These are phyloP conservation scores for Ammodytes dubius DNA, from an alignment of 2,113 vertebrate genomes.

Conservation along the genomic window DNA sequence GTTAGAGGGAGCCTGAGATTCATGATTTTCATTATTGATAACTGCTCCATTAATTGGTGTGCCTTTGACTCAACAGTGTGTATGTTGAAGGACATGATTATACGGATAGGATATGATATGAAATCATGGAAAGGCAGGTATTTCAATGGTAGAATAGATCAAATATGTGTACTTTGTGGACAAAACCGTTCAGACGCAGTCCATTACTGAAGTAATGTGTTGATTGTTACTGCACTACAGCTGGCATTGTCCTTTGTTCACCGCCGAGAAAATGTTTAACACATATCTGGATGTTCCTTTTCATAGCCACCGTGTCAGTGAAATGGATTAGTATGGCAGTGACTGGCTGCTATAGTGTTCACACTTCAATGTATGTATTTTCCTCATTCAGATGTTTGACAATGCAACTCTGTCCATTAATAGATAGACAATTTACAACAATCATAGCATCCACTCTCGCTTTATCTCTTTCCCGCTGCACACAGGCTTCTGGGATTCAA, in stretches of 20 bases:
- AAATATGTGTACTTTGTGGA: neutral
- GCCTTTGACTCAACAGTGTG: too few relatives aligned
- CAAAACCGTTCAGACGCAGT: neutral
- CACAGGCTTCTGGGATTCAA: neutral
- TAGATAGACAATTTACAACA: neutral
- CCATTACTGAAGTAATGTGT: neutral
- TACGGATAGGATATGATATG: too few relatives aligned
- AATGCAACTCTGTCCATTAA: neutral
- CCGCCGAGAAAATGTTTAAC: neutral
- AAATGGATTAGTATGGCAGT: neutral
- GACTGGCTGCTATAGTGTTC: neutral
- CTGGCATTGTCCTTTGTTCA: neutral
- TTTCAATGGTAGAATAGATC: neutral
- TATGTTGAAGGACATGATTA: too few relatives aligned
- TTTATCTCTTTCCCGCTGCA: neutral
- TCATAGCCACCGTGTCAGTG: neutral
- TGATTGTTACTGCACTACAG: neutral
- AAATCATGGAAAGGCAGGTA: neutral
- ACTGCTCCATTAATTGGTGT: too few relatives aligned
- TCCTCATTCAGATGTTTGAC: neutral
- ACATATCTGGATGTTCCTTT: slow-evolving; percentile 3
- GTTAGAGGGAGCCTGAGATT: too few relatives aligned
- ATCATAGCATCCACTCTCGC: neutral
- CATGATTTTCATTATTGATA: too few relatives aligned
- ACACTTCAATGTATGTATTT: neutral